phyloP scores from a whole-genome alignment of 2,113 vertebrate species.

The Apus apus region DNA sequence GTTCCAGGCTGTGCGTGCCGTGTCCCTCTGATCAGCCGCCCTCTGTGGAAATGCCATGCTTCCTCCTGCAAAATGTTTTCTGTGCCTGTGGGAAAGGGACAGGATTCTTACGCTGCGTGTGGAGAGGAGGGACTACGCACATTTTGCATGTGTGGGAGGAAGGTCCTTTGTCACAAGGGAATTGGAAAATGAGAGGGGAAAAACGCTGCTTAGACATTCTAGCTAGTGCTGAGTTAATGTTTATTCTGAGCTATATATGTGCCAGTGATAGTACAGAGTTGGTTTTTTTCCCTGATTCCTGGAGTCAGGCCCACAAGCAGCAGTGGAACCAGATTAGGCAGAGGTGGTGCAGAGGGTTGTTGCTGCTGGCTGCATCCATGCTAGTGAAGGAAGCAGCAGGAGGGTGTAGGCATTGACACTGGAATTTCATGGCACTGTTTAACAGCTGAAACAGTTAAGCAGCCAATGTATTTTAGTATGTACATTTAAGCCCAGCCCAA shows the following conservation, averaged over 20 bases:
- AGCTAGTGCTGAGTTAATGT: not conserved
- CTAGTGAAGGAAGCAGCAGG: not conserved
- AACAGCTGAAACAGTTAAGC: not conserved
- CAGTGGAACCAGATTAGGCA: not conserved
- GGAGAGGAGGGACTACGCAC: not conserved
- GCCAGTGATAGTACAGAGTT: not conserved
- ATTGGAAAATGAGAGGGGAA: rapidly evolving
- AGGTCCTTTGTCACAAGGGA: not conserved
- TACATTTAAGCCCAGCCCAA: not conserved
- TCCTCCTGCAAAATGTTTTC: not conserved
- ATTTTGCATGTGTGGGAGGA: not conserved
- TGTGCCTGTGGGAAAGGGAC: not conserved
- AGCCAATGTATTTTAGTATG: not conserved
- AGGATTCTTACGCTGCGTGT: not conserved
- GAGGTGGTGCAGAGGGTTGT: not conserved
- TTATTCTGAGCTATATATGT: not conserved
- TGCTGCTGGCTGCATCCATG: not conserved
- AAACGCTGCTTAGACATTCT: rapidly evolving
- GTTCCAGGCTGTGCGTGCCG: not conserved
- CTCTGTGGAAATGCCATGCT: not conserved
- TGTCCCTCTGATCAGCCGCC: not conserved
- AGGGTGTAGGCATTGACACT: not conserved
- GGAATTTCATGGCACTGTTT: not conserved
- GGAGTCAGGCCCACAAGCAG: not conserved
- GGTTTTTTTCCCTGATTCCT: not conserved